Percentiles rank a stretch among this genome's conserved stretches.
Conservation (phyloP, 2,888 invertebrate genomes). For the Rhodophaea formosa region DNA sequence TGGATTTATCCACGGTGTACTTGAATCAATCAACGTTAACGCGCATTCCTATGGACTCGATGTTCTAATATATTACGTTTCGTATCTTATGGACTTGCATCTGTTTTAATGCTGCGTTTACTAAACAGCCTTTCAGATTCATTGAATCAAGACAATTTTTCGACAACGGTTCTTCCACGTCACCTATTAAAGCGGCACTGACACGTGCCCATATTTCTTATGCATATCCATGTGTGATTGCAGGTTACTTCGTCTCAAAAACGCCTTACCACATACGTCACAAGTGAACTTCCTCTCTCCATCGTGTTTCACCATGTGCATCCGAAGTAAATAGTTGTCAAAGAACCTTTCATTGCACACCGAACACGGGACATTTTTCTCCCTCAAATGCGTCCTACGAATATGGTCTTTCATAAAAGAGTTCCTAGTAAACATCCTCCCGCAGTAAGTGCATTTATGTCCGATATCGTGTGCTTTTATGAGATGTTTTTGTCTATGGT, state of each 20-base stretch:
- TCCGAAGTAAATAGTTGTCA: constrained; percentile 59
- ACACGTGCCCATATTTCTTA: constrained; percentile 63
- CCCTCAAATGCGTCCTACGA: constrained; percentile 69
- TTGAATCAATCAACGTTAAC: too few relatives aligned
- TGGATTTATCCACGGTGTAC: too few relatives aligned
- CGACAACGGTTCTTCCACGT: neutral
- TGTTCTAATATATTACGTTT: too few relatives aligned
- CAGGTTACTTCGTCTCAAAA: constrained; percentile 81
- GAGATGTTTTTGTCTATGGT: constrained; percentile 76
- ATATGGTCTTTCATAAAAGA: constrained; percentile 73
- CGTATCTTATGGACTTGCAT: too few relatives aligned
- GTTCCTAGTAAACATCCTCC: constrained; percentile 69
- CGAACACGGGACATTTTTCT: constrained; percentile 66
- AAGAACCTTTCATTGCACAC: constrained; percentile 69
- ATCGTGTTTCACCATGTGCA: constrained; percentile 79
- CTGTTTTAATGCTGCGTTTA: too few relatives aligned
- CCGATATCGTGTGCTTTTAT: constrained; percentile 72
- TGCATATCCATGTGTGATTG: constrained; percentile 79
- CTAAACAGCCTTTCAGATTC: too few relatives aligned
- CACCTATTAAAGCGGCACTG: neutral
- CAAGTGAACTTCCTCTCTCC: constrained; percentile 79
- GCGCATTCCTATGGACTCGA: too few relatives aligned
- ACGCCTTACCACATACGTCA: constrained; percentile 79
- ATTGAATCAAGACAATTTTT: too few relatives aligned
- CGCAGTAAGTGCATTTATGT: constrained; percentile 64